Percentiles rank a stretch among this genome's conserved stretches.
Evolutionary conservation across 1,140 invertebrate species (phyloP).

Genomic region (fruit fly (Drosophila melanogaster)): Release_6_plus_ISO1_MT NC_004354.4:1334001-1334500

Average conservation of each 20-base stretch:
- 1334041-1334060: slow-evolving; percentile 23
- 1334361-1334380: slow-evolving; percentile 11
- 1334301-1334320: slow-evolving; percentile 22
- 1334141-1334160: slow-evolving; percentile 5
- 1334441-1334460: slow-evolving; percentile 10
- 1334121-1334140: slow-evolving; percentile 1
- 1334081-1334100: background rate
- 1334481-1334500: slow-evolving; percentile 15
- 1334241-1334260: slow-evolving; percentile 7
- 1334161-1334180: slow-evolving; percentile 46
- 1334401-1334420: slow-evolving; percentile 24
- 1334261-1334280: slow-evolving; percentile 10
- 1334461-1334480: slow-evolving; percentile 14
- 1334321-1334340: slow-evolving; percentile 11
- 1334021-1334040: slow-evolving; percentile 9
- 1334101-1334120: slow-evolving; percentile 12
- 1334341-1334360: slow-evolving; percentile 3
- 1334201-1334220: slow-evolving; percentile 40
- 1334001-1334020: slow-evolving; percentile 30
- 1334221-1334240: slow-evolving; percentile 59
- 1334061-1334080: slow-evolving; percentile 12
- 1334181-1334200: slow-evolving; percentile 13
- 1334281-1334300: background rate
- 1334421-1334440: slow-evolving; percentile 26
- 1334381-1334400: slow-evolving; percentile 17